Evolutionary conservation across 2,888 invertebrate genomes (phyloP), one percentile per base, ranked within the genome.

Genomic region (Drosophila borealis): DNA sequence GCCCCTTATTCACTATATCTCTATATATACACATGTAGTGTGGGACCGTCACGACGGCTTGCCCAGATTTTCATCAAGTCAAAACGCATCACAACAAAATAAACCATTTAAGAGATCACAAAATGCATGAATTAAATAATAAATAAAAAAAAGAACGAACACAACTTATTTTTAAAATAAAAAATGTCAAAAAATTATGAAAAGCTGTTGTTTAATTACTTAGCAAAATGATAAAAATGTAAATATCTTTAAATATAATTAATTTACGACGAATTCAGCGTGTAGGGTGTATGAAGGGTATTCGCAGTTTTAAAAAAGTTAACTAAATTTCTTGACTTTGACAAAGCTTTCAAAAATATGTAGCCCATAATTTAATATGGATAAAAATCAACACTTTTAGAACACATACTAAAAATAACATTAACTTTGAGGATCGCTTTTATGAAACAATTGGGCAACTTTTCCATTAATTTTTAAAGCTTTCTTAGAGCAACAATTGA

Each of bases 61-160:
- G 69, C 66, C 63, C 62, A 53, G 50, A 69, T 66, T 78, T 84
- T 82, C 74, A 79, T 57, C 79, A 84, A 83, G 83, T 83, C 85
- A 83, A 74, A 66, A 67, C 51, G 54, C 71, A 71, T 65, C 65
- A 46, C 53, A 57, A 57, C 33, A 51, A 36, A 37, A 46, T 44
- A 60, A 66, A 57, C 4, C 61, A 50, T 19, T 70, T 44, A 70
- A 60, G 39, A 72, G 25, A 71, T 57, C 39, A 49, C 37, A 36
- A 63, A 76, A 69, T 73, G 73, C 73, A 77, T 76, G 67, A 77
- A 69, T 69, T 55, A 57, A 76, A 70, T 65, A 55, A 64, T 64
- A 64, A 76, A 44, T 34, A 42, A 49, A 51, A 45, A 19, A 29
- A 44, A 53, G n/a, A 42, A 49, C 41, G 34, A 44, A 57, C 33